Conservation (phyloP, 2,888 invertebrate species). For the Lutraria lutraria region DNA sequence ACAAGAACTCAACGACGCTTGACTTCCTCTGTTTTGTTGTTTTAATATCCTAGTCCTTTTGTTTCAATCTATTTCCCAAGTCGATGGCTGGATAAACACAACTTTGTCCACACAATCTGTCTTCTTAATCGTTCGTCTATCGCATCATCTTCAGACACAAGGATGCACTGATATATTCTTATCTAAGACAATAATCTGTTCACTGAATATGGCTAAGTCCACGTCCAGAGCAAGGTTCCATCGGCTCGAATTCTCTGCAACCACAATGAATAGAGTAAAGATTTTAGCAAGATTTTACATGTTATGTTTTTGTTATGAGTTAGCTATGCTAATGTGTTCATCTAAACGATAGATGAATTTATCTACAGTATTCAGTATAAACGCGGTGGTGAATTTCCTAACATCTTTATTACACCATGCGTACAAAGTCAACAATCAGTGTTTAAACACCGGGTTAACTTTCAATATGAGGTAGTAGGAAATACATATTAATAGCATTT, state of each 20-base stretch:
- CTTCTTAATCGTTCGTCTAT: not conserved
- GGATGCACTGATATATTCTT: not conserved
- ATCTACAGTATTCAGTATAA: not conserved
- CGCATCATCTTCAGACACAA: not conserved
- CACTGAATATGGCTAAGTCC: not conserved
- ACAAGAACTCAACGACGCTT: slow-evolving; percentile 11
- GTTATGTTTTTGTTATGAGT: not conserved
- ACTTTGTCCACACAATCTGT: not conserved
- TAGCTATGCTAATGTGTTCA: slow-evolving; percentile 4
- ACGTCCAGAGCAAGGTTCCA: not conserved
- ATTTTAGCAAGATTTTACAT: not conserved
- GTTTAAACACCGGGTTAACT: slow-evolving; percentile 1
- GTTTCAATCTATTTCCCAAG: slow-evolving; percentile 11
- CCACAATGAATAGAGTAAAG: not conserved
- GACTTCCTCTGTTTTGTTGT: slow-evolving; percentile 2
- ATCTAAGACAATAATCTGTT: not conserved
- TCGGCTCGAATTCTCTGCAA: not conserved
- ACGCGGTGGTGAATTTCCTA: not conserved
- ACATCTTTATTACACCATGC: slow-evolving; percentile 1
- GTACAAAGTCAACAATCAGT: slow-evolving; percentile 1
- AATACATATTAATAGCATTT: not conserved
- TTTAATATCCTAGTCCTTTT: not conserved
- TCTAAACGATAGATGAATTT: not conserved
- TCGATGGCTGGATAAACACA: not conserved
- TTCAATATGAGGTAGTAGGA: slow-evolving; percentile 4